phyloP scores from a whole-genome alignment of 2,113 vertebrate genomes.

The Rhizomys pruinosus region DNA sequence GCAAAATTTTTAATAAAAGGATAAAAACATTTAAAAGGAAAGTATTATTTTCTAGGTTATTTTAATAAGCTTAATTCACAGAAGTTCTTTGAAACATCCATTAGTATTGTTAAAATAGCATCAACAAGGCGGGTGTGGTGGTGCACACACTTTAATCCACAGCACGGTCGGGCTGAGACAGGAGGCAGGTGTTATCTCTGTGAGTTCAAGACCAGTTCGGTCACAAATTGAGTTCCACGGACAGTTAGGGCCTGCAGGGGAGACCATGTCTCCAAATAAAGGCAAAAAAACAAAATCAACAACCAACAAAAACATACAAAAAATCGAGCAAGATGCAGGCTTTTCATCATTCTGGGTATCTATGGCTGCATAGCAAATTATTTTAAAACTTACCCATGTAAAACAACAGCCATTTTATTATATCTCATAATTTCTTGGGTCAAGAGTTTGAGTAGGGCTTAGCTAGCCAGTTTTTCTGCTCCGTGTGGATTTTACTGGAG shows the following conservation, averaged over 20 bases:
- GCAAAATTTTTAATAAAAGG: too few species aligned
- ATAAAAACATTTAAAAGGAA: too few species aligned
- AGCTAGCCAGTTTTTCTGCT: background rate
- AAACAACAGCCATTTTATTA: constrained; percentile 46
- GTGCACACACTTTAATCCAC: too few species aligned
- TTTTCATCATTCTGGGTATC: background rate
- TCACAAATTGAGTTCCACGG: too few species aligned
- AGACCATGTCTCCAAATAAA: too few species aligned
- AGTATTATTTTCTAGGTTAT: too few species aligned
- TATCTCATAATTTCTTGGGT: constrained; percentile 28
- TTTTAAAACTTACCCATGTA: constrained; percentile 34
- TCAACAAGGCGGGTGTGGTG: background rate
- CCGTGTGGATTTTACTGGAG: background rate
- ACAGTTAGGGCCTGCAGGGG: too few species aligned
- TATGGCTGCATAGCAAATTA: constrained; percentile 36
- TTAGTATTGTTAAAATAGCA: background rate
- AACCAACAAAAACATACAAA: too few species aligned
- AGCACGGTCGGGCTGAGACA: too few species aligned
- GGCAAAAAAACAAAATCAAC: too few species aligned
- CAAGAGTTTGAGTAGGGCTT: background rate
- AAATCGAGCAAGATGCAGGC: background rate
- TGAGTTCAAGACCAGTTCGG: too few species aligned
- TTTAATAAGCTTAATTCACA: constrained; percentile 48
- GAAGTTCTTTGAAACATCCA: background rate
- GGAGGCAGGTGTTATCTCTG: too few species aligned